Evolutionary conservation across 1,140 invertebrate genomes (phyloP).

Genomic region (Drosophila gunungcola): DNA sequence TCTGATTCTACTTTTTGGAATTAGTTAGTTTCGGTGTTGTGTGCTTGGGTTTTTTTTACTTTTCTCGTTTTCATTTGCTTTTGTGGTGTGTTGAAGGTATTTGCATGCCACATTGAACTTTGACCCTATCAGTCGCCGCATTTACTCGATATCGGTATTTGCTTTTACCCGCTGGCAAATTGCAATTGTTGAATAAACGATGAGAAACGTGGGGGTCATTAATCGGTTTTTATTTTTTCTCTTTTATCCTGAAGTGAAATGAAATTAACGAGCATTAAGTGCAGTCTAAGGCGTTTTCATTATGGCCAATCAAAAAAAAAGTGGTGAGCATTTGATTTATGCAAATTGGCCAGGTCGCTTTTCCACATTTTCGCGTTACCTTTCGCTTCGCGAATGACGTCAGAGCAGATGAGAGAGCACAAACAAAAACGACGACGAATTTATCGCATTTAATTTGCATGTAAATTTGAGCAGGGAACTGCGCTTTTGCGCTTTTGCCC

Average conservation of each 20-base stretch:
- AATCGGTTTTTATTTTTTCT: slow-evolving; percentile 38
- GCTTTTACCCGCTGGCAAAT: slow-evolving; percentile 37
- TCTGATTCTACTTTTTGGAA: background rate
- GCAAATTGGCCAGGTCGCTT: slow-evolving; percentile 42
- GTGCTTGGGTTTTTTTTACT: background rate
- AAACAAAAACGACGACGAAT: slow-evolving; percentile 53
- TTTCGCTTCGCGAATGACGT: slow-evolving; percentile 21
- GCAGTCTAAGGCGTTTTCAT: slow-evolving; percentile 45
- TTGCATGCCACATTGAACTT: slow-evolving; percentile 48
- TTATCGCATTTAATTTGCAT: slow-evolving; percentile 47
- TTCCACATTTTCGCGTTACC: background rate
- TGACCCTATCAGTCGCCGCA: background rate
- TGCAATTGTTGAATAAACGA: slow-evolving; percentile 68
- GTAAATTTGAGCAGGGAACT: slow-evolving; percentile 49
- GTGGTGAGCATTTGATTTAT: slow-evolving; percentile 62
- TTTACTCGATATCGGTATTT: slow-evolving; percentile 13
- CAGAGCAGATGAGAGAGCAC: slow-evolving; percentile 21
- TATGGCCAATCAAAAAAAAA: background rate
- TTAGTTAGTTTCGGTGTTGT: background rate
- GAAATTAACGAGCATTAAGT: slow-evolving; percentile 57
- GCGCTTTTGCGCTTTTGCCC: slow-evolving; percentile 52
- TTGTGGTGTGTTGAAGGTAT: slow-evolving; percentile 43
- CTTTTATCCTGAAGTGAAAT: slow-evolving; percentile 7
- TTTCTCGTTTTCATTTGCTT: slow-evolving; percentile 20
- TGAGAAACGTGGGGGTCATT: slow-evolving; percentile 40